phyloP scores from a whole-genome alignment of 2,888 invertebrate genomes.

The Anagyrus pseudococci region DNA sequence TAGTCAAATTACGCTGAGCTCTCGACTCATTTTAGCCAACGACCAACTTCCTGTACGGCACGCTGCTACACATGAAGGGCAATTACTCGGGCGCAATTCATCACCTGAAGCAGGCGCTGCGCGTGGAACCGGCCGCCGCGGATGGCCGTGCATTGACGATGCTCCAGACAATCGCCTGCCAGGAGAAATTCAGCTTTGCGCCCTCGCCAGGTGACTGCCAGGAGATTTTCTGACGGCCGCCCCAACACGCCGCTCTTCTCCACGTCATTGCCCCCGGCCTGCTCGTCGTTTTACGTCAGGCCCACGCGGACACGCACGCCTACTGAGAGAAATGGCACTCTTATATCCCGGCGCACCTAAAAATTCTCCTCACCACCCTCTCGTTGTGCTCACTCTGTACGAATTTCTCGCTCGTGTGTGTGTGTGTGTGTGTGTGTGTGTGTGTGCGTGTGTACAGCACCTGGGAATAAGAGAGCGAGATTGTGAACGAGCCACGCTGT shows the following conservation, averaged over 20 bases:
- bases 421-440: background rate
- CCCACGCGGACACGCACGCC: no score
- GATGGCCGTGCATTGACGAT: conserved; percentile 65
- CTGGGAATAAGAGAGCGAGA: no score
- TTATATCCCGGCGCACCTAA: no score
- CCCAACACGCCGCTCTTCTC: background rate
- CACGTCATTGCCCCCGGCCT: background rate
- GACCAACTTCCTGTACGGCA: conserved; percentile 73
- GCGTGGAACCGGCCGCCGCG: conserved; percentile 65
- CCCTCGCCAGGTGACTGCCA: conserved; percentile 39
- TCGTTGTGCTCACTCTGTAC: no score
- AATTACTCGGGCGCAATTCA: conserved; percentile 70
- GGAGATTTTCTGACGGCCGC: conserved; percentile 26
- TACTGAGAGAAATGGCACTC: no score
- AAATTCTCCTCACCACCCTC: no score
- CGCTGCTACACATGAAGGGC: conserved; percentile 70
- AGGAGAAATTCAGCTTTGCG: conserved; percentile 46
- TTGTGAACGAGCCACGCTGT: no score
- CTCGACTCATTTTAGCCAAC: conserved; percentile 72
- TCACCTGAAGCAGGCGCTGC: conserved; percentile 69
- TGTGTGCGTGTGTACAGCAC: background rate
- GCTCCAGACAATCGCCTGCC: conserved; percentile 66
- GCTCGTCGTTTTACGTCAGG: background rate
- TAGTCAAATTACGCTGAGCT: no score
- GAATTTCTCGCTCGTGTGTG: background rate